These are phyloP conservation scores for Rhinoraja longicauda DNA, from an alignment of 2,797 vertebrate genomes.

Conservation along the genomic window DNA sequence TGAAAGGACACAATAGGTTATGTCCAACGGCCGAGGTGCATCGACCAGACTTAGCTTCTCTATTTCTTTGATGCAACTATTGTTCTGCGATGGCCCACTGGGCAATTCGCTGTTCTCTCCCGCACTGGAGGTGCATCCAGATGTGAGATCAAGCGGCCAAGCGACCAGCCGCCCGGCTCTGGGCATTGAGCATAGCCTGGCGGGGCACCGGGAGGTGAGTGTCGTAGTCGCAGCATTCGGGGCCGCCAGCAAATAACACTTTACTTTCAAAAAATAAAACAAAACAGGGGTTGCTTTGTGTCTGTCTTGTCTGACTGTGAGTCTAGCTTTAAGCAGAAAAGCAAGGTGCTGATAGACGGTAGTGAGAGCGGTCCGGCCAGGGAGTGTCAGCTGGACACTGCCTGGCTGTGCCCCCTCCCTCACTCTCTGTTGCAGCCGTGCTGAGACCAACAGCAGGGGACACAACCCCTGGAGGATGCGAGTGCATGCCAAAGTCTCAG, in stretches of 20 bases:
- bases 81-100: neutral
- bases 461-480: slow-evolving; percentile 69
- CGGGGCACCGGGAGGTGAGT: too few relatives aligned
- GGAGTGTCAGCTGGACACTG: neutral
- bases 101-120: neutral
- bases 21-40: neutral
- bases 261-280: neutral
- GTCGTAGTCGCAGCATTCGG: too few relatives aligned
- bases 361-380: neutral
- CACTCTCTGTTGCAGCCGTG: slow-evolving; percentile 58
- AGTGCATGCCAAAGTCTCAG: slow-evolving; percentile 84
- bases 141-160: neutral
- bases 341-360: too few relatives aligned
- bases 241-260: neutral
- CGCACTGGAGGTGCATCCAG: neutral
- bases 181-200: too few relatives aligned
- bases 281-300: neutral
- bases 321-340: neutral
- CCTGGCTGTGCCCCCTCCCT: slow-evolving; percentile 52
- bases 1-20: neutral
- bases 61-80: neutral
- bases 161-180: too few relatives aligned
- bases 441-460: slow-evolving; percentile 66
- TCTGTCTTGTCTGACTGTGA: neutral
- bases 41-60: neutral